A percentile compares a stretch with the other conserved stretches of the same genome.
Conservation (phyloP, 2,888 invertebrate species). For the Strigamia crassipes region DNA sequence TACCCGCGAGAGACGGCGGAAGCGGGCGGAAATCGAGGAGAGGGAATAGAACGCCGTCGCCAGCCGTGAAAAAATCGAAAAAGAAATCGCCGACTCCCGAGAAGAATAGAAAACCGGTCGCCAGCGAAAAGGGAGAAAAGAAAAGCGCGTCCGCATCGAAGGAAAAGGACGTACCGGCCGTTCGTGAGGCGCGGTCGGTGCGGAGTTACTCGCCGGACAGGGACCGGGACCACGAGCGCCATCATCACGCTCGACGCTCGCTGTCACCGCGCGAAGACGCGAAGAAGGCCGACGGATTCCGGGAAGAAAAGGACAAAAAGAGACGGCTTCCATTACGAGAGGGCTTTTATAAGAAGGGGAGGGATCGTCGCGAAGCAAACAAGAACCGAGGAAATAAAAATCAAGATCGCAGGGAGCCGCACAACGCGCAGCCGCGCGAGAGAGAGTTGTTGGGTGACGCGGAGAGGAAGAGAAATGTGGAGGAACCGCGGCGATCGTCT, state of each 20-base stretch:
- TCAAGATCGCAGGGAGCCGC: background rate
- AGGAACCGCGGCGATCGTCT: background rate
- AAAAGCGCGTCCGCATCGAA: background rate
- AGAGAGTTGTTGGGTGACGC: background rate
- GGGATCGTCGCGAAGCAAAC: background rate
- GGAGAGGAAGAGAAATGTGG: background rate
- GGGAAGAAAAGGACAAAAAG: background rate
- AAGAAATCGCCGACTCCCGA: background rate
- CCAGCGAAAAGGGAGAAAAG: background rate
- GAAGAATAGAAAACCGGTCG: background rate
- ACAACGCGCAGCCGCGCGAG: background rate
- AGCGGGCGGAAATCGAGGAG: background rate
- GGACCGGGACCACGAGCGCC: background rate
- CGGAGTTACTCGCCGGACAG: background rate
- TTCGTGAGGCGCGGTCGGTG: background rate
- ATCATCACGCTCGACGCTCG: background rate
- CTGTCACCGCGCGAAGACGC: conserved; percentile 7
- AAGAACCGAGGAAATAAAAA: background rate
- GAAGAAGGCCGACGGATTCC: too few species aligned
- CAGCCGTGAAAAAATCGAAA: background rate
- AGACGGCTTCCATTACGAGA: background rate
- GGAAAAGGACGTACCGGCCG: background rate
- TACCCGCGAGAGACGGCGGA: background rate
- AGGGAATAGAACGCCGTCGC: background rate
- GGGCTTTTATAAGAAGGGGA: background rate